Conservation (phyloP, 1,140 invertebrate genomes). For the Pogonus chalceus region DNA sequence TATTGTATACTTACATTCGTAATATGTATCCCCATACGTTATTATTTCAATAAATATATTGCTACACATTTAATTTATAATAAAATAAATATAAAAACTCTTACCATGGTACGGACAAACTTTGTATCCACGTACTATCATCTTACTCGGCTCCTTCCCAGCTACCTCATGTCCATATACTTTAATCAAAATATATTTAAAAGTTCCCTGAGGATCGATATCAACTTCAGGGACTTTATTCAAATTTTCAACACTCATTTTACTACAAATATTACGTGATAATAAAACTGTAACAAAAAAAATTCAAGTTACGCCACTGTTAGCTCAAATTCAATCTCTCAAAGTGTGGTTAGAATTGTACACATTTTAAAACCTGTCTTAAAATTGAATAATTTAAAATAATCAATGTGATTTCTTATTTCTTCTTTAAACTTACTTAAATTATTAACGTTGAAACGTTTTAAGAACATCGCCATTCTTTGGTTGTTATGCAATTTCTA, state of each 20-base stretch:
- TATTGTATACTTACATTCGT: neutral
- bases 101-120: conserved; percentile 61
- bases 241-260: neutral
- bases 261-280: neutral
- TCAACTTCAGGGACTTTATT: conserved; percentile 50
- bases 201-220: conserved; percentile 67
- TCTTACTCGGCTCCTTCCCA: conserved; percentile 41
- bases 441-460: no score
- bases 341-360: no score
- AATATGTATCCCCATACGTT: neutral
- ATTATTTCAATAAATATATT: neutral
- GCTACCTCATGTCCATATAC: conserved; percentile 38
- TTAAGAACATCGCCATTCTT: no score
- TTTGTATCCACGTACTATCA: conserved; percentile 64
- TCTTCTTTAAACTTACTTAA: no score
- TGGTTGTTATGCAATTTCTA: no score
- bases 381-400: no score
- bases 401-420: no score
- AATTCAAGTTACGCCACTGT: neutral
- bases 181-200: conserved; percentile 81
- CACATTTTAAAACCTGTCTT: no score
- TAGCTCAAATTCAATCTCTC: no score
- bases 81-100: conserved; percentile 13
- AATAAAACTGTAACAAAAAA: neutral
- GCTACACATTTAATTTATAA: neutral